Conservation (phyloP, 2,113 vertebrate species). For the Struthio camelus region DNA sequence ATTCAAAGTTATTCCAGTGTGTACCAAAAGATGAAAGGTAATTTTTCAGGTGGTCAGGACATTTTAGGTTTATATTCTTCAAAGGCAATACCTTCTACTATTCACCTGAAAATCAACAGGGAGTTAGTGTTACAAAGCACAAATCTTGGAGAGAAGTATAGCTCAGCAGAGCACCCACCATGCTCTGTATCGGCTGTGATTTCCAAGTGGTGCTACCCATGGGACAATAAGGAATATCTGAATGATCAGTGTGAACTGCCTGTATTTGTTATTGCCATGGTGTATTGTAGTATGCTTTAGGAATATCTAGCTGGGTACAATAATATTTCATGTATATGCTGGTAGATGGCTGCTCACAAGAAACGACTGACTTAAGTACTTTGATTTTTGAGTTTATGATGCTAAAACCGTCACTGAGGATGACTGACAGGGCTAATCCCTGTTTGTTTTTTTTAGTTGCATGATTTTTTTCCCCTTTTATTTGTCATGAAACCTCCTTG, state of each 20-base stretch:
- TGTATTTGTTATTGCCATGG: not conserved
- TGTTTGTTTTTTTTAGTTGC: not conserved
- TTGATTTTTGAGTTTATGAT: not conserved
- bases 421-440: not conserved
- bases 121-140: not conserved
- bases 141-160: not conserved
- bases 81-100: not conserved
- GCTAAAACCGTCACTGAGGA: not conserved
- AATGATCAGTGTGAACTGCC: not conserved
- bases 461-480: not conserved
- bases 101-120: not conserved
- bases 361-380: not conserved
- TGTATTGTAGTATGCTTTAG: not conserved
- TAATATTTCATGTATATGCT: not conserved
- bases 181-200: fast-evolving
- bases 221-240: not conserved
- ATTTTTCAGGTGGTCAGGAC: not conserved
- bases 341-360: not conserved
- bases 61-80: not conserved
- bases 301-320: not conserved
- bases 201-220: not conserved
- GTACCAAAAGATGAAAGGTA: not conserved
- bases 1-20: not conserved
- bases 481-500: not conserved
- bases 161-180: not conserved